Evolutionary conservation across 2,113 vertebrate genomes (phyloP), one percentile per base, ranked within the genome.

Genomic region (Lophochroa leadbeateri): DNA sequence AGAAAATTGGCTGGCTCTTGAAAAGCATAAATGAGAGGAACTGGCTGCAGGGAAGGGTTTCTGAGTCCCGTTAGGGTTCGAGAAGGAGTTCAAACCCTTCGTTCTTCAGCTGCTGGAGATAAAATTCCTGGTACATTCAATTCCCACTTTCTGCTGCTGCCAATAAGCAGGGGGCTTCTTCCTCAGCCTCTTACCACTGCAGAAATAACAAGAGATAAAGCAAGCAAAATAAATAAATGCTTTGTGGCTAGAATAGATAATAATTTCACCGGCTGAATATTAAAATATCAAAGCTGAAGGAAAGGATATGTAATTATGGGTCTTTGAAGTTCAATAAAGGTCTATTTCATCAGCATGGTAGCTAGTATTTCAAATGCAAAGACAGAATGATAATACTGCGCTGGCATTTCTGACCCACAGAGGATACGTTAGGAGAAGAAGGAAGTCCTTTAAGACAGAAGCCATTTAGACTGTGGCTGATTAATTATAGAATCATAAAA

Each of bases 201-300:
- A 97, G 96, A 95, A 97, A 97, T 94, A 98, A 97, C 96, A 98
- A 98, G 95, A 98, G 97, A 97, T 97, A 97, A 95, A 97, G 93
- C 95, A 92, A 95, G 89, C 88, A 96, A 98, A 98, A 97, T 97
- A 98, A 98, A 98, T 97, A 98, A 97, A 96, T 60, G 61, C 89
- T 96, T 81, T 95, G 91, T 92, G 96, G 97, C 94, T 97, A 77
- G 97, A 97, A 97, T 97, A 98, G 98, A 98, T 98, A 98, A 98
- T 98, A 97, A 97, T 96, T 97, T 96, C 95, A 97, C 92, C 78
- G 87, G 95, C 96, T 96, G 97, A 97, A 97, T 98, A 98, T 97
- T 96, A 97, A 98, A 98, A 98, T 98, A 98, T 98, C 98, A 98
- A 98, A 98, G 97, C 94, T 94, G n/a, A 65, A 88, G 95, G 93